A percentile compares a stretch with the other conserved stretches of the same genome.
These are phyloP conservation scores for Nannobrachium achirus DNA, from an alignment of 2,113 vertebrate species.

Conservation along the genomic window DNA sequence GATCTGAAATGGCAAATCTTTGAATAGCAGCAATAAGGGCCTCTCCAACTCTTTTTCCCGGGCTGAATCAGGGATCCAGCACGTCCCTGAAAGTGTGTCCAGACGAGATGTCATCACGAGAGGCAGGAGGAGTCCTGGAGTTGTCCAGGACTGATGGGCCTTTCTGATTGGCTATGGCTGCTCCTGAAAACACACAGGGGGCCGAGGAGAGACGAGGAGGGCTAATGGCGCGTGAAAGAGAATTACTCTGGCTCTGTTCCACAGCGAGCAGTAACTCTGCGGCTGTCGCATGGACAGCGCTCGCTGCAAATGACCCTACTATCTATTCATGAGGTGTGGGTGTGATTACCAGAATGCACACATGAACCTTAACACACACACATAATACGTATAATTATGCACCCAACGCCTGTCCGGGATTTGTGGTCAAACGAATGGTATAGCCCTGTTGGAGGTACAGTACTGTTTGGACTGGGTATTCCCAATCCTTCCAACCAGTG, in stretches of 20 bases:
- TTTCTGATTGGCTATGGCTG: constrained; percentile 52
- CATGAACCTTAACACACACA: background rate
- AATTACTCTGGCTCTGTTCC: constrained; percentile 53
- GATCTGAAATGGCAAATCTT: too few species aligned
- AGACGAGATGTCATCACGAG: constrained; percentile 32
- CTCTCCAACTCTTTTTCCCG: too few species aligned
- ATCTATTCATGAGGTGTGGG: constrained; percentile 51
- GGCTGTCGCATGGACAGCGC: constrained; percentile 36
- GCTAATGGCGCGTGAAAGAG: constrained; percentile 64
- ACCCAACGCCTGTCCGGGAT: constrained; percentile 14
- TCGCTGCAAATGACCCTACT: constrained; percentile 48
- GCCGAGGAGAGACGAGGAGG: constrained; percentile 38
- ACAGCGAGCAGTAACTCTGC: constrained; percentile 51
- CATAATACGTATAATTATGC: background rate
- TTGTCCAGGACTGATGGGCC: constrained; percentile 42
- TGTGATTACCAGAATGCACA: constrained; percentile 1
- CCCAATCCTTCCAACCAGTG: too few species aligned
- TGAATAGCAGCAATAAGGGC: too few species aligned
- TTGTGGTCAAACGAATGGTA: background rate
- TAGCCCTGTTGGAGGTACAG: too few species aligned
- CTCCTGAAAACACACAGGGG: constrained; percentile 34
- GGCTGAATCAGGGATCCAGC: too few species aligned
- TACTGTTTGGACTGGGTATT: too few species aligned
- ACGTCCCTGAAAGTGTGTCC: too few species aligned
- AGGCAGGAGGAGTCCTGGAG: constrained; percentile 33